Base-by-base conservation (phyloP, 2,888 invertebrate species). In the Pediacus dermestoides region DNA sequence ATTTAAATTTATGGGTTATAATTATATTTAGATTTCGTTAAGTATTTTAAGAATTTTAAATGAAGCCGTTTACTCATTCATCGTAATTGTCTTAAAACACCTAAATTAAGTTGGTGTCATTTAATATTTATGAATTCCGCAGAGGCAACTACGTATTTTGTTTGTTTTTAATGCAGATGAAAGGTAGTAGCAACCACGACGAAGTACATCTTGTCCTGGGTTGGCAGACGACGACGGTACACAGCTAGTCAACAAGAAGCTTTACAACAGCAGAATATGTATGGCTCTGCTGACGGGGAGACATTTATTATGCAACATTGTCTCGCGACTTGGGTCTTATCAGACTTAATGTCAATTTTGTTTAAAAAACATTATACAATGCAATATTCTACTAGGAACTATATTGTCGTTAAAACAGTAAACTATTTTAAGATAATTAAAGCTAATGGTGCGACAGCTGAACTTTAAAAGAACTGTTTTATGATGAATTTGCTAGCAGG, bases 251-350 rank as follows among this genome's bases (percentile, higher is more conserved):
- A 30, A 30, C 30, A 30, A 30, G 37, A 7, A 30, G 30, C 30
- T 30, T 18, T 37, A 30, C 30, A 30, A 30, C 14, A 11, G 30
- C 30, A 10, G 23, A 31, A 37, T 31, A 37, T 25, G 37, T 37
- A 32, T 25, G 13, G 23, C 14, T 16, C 13, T 7, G 37, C 13
- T 37, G 37, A 31, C 31, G 16, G 16, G 10, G 14, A 37, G 37
- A 37, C 39, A 38, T 38, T 42, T 39, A 39, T 42, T 42, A 39
- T 35, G 42, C 32, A 37, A 30, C 21, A 27, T 30, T 34, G 33
- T 28, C 39, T 42, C 31, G 38, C 25, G 32, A 18, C 16, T 34
- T 33, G 22, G 33, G 16, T 25, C 39, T 42, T 39, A 42, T 42
- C 42, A 13, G 42, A 14, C 22, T 35, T 13, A 18, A 38, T 26